A percentile compares a stretch with the other conserved stretches of the same genome.
Conservation (phyloP, 2,797 vertebrate species). For the Mycteria americana region DNA sequence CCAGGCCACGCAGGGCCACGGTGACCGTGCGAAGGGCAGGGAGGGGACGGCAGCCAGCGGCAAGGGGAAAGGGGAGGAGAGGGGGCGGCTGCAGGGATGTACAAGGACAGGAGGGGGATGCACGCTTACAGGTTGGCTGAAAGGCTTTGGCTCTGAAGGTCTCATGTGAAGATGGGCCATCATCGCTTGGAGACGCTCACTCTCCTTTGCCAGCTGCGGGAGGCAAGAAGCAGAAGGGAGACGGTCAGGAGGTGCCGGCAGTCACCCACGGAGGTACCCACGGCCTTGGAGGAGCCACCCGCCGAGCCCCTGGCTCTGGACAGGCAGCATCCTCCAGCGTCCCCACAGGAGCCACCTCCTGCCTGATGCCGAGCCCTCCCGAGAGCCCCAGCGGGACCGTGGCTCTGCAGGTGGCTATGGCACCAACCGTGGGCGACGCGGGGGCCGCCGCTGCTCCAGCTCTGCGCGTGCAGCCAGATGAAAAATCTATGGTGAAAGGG, state of each 20-base stretch:
- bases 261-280: not conserved
- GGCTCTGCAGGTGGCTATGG: not conserved
- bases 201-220: conserved; percentile 93
- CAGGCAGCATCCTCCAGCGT: not conserved
- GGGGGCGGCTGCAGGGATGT: accelerated
- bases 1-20: not conserved
- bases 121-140: conserved; percentile 91
- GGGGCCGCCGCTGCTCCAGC: not conserved
- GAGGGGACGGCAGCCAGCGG: not conserved
- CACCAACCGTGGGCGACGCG: accelerated
- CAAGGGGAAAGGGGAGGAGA: not conserved
- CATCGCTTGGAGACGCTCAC: conserved; percentile 97
- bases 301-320: not conserved
- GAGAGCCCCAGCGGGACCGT: accelerated
- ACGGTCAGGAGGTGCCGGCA: not conserved
- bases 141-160: conserved; percentile 97
- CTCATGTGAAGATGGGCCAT: conserved; percentile 99
- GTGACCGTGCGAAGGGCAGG: not conserved
- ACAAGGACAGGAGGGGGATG: not conserved
- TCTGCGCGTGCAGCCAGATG: accelerated
- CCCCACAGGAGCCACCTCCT: not conserved
- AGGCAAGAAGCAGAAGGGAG: not conserved
- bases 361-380: accelerated
- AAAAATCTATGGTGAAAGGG: not conserved
- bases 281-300: not conserved